These are phyloP conservation scores for Phengaris arion DNA, from an alignment of 2,888 invertebrate species.

Conservation along the genomic window DNA sequence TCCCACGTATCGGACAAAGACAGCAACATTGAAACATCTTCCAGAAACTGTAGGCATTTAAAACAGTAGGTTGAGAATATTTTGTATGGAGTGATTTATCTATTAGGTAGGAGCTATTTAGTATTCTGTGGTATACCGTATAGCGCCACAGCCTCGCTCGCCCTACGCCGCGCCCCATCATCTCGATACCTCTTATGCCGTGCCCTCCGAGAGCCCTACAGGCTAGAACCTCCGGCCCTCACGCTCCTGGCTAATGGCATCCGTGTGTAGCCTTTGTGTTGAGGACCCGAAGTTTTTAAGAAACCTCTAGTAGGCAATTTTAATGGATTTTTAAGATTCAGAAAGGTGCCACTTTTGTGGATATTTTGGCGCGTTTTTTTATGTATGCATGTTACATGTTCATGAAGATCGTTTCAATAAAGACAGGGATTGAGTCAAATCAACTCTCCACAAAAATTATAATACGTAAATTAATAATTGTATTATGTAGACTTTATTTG, in stretches of 20 bases:
- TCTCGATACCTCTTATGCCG: neutral
- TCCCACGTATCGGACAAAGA: no score
- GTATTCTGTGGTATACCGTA: neutral
- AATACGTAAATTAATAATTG: no score
- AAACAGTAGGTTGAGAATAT: no score
- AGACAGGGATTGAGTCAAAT: no score
- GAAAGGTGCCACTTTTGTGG: neutral
- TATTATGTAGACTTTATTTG: no score
- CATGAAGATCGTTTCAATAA: no score
- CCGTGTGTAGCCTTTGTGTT: constrained; percentile 8
- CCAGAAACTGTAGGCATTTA: no score
- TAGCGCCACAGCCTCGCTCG: neutral
- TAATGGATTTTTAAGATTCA: constrained; percentile 17
- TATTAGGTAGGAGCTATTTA: no score
- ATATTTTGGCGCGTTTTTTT: neutral
- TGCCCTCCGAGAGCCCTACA: constrained; percentile 1
- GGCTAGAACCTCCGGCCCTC: neutral
- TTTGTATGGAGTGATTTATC: no score
- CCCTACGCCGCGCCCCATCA: neutral
- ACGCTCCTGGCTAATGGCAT: neutral
- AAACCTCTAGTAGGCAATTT: constrained; percentile 10
- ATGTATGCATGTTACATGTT: no score
- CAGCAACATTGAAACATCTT: no score
- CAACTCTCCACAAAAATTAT: no score
- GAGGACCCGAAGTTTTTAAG: constrained; percentile 4